Evolutionary conservation across 2,113 vertebrate species (phyloP), one percentile per base, ranked within the genome.

Genomic region (Rhea americana): DNA sequence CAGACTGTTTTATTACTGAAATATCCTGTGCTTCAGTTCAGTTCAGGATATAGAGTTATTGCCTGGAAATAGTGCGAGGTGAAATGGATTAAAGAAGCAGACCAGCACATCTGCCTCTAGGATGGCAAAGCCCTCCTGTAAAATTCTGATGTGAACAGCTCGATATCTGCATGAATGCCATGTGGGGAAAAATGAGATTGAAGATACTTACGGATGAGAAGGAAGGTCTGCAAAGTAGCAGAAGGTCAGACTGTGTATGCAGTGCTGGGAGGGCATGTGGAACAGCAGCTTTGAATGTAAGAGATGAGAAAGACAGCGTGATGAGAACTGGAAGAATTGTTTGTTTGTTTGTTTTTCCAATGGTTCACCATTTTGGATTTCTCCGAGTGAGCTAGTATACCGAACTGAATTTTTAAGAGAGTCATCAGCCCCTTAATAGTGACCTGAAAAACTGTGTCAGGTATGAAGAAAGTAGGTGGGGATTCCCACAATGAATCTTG

Each of bases 51-150:
- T 90, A 73, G 62, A 32, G 56, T 88, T 91, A 89, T 86, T 94
- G 87, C 93, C 91, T 97, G 82, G 85, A 97, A 96, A 90, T 89
- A 58, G 79, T 85, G 37, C 87, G 83, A 85, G 82, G 82, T 93
- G 91, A 91, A 96, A 76, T 32, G 90, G 82, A 93, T 94, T 95
- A 79, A 93, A 95, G 84, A n/a, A 94, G 90, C 63, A 86, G 82
- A 43, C 26, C 18, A 70, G 65, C 67, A 62, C 41, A 87, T 93
- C 92, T 93, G 92, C 86, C 89, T 82, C 79, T 67, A 91, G 90
- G 41, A 25, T 83, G 81, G 84, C 55, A 51, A 51, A 96, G 50
- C 47, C 10, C 14, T 93, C 41, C 58, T 73, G 51, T 50, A 80
- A 89, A 90, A 93, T 53, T 28, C 43, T 77, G 50, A 45, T 74